Evolutionary conservation across 2,797 vertebrate species (phyloP), one percentile per base, ranked within the genome.

Genomic region (Sibirionetta formosa): DNA sequence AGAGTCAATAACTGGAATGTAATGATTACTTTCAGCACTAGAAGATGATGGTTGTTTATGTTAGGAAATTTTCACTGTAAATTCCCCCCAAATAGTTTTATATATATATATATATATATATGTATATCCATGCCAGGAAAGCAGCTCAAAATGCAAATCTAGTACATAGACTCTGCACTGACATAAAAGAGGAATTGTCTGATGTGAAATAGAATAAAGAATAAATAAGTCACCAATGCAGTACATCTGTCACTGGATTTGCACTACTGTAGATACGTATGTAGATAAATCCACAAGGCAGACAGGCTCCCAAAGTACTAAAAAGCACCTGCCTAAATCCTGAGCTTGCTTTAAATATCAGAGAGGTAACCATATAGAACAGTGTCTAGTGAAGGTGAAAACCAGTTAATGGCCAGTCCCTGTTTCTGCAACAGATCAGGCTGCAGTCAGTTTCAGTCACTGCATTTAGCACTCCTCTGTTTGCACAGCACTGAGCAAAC

Each of bases 371-470:
- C 56, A 18, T 61, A 38, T 3, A 44, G 70, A 53, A 23, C 31
- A 48, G 68, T 7, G 8, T 12, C 22, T 4, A 58, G n/a, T 7
- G 50, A 71, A 71, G 70, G 63, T 42, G 56, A 38, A 44, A 64
- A 58, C 40, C 0, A 64, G 5, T 27, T 33, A 66, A 14, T 20
- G 33, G 10, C 54, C 36, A 23, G 27, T n/a, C 33, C 35, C 54
- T 51, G 33, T 58, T 61, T 23, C 63, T 38, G 40, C 36, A 50
- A 3, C 23, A 6, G 0, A 36, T 14, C 22, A 1, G 1, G 24
- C 14, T 42, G 24, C 65, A 56, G 36, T 4, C 16, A 1, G 24
- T 19, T 42, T n/a, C 65, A 51, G 36, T 4, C 17, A 33, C 54
- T 35, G 50, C 14, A 6, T 19, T 63, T 2, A 36, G 20, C 2